Conservation (phyloP, 2,888 invertebrate species). For the Andrena trimmerana region DNA sequence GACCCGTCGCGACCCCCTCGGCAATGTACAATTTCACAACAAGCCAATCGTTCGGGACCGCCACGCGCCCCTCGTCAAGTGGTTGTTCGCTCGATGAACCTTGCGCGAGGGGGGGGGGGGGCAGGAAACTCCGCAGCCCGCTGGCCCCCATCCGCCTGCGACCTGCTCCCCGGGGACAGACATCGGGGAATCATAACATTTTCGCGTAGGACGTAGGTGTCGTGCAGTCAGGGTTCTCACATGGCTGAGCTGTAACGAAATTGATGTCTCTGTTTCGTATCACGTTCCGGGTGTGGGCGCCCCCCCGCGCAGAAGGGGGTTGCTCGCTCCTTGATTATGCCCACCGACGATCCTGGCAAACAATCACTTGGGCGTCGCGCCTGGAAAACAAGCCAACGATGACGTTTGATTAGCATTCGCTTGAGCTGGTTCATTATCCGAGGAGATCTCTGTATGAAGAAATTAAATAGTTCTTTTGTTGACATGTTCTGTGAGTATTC, state of each 20-base stretch:
- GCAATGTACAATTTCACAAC: slow-evolving; percentile 78
- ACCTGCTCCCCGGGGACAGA: slow-evolving; percentile 56
- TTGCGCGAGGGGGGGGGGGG: slow-evolving; percentile 11
- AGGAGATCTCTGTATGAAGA: not conserved
- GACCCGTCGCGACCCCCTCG: slow-evolving; percentile 41
- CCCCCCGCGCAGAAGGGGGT: slow-evolving; percentile 35
- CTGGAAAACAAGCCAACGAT: not conserved
- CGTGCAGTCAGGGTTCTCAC: slow-evolving; percentile 75
- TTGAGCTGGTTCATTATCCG: not conserved
- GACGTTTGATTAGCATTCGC: slow-evolving; percentile 36
- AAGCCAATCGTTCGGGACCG: slow-evolving; percentile 76
- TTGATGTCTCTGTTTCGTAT: slow-evolving; percentile 79
- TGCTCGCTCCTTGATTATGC: slow-evolving; percentile 58
- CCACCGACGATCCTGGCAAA: slow-evolving; percentile 28
- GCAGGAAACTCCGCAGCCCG: slow-evolving; percentile 20
- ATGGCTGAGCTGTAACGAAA: slow-evolving; percentile 75
- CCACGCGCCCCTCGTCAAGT: slow-evolving; percentile 54
- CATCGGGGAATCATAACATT: slow-evolving; percentile 72
- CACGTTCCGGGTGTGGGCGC: slow-evolving; percentile 66
- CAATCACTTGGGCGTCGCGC: slow-evolving; percentile 1
- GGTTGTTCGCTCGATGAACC: slow-evolving; percentile 60
- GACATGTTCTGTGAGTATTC: too few relatives aligned
- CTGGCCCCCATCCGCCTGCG: slow-evolving; percentile 33
- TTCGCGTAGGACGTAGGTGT: slow-evolving; percentile 75
- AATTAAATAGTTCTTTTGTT: not conserved